phyloP scores from a whole-genome alignment of 2,113 vertebrate species.

The Thunnus thynnus region DNA sequence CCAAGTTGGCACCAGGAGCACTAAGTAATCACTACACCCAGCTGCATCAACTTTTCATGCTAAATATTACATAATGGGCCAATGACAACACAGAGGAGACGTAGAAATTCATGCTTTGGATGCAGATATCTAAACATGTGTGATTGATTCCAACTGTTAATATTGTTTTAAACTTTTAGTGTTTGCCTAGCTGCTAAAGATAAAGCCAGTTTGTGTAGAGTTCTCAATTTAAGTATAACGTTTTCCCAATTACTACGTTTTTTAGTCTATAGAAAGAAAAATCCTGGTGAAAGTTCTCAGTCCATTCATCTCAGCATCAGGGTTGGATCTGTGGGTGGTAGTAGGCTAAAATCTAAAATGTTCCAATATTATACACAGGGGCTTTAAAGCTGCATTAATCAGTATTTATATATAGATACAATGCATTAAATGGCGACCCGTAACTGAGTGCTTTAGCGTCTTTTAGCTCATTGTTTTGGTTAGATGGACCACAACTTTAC shows the following conservation, averaged over 20 bases:
- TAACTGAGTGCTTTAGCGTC: not conserved
- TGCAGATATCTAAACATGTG: not conserved
- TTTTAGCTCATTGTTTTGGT: not conserved
- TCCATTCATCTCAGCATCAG: too few species aligned
- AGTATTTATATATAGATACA: too few species aligned
- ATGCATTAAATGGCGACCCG: too few species aligned
- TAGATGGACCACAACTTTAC: too few species aligned
- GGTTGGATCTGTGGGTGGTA: too few species aligned
- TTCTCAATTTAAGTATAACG: not conserved
- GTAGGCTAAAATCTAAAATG: too few species aligned
- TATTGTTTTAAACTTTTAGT: not conserved
- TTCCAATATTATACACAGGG: too few species aligned
- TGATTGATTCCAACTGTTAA: too few species aligned
- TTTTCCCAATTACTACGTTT: not conserved
- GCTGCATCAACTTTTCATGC: slow-evolving; percentile 13
- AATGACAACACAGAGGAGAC: slow-evolving; percentile 14
- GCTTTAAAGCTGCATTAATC: too few species aligned
- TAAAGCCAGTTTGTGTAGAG: not conserved
- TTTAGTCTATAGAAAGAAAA: not conserved
- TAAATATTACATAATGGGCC: slow-evolving; percentile 13
- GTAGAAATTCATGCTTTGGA: not conserved
- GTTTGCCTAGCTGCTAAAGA: not conserved
- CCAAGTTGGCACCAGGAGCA: slow-evolving; percentile 56
- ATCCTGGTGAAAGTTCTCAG: not conserved
- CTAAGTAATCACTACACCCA: slow-evolving; percentile 48